Percentiles rank a stretch among this genome's conserved stretches.
These are phyloP conservation scores for Cyrtorhinus lividipennis DNA, from an alignment of 1,140 invertebrate species.

Conservation along the genomic window DNA sequence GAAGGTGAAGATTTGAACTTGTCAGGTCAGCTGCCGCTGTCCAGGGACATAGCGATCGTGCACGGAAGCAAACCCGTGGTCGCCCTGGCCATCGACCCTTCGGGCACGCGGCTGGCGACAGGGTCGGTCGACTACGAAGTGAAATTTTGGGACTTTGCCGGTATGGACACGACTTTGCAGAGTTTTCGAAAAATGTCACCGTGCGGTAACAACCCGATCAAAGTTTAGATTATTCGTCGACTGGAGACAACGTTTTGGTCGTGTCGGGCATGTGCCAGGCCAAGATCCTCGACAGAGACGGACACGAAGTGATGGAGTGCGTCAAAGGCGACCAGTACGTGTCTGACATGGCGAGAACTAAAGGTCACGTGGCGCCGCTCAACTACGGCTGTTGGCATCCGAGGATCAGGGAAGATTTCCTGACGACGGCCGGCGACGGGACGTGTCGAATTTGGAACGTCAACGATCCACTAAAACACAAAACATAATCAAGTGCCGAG, in stretches of 20 bases:
- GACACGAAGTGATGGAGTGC: slow-evolving; percentile 89
- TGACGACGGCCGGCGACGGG: slow-evolving; percentile 86
- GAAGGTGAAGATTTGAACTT: slow-evolving; percentile 36
- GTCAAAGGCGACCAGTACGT: slow-evolving; percentile 96
- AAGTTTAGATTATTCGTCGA: slow-evolving; percentile 80
- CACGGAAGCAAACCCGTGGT: slow-evolving; percentile 78
- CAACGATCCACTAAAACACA: slow-evolving; percentile 58
- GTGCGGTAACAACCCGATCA: slow-evolving; percentile 91
- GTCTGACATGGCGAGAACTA: slow-evolving; percentile 82
- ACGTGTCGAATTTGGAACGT: slow-evolving; percentile 85
- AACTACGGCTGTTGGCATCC: slow-evolving; percentile 93
- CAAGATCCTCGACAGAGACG: slow-evolving; percentile 90
- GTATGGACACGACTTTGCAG: slow-evolving; percentile 83
- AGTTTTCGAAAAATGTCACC: slow-evolving; percentile 86
- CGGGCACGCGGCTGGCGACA: slow-evolving; percentile 81
- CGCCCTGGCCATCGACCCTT: slow-evolving; percentile 77
- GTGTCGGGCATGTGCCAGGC: slow-evolving; percentile 83
- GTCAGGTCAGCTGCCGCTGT: slow-evolving; percentile 56
- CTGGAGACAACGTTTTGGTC: slow-evolving; percentile 87
- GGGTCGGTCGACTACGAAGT: slow-evolving; percentile 92
- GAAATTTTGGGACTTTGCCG: slow-evolving; percentile 94
- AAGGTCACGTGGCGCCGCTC: slow-evolving; percentile 87
- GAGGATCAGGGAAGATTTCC: slow-evolving; percentile 75
- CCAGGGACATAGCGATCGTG: slow-evolving; percentile 63
- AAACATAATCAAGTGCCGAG: slow-evolving; percentile 77